Conservation (phyloP, 2,888 invertebrate species). For the Oligia fasciuncula region DNA sequence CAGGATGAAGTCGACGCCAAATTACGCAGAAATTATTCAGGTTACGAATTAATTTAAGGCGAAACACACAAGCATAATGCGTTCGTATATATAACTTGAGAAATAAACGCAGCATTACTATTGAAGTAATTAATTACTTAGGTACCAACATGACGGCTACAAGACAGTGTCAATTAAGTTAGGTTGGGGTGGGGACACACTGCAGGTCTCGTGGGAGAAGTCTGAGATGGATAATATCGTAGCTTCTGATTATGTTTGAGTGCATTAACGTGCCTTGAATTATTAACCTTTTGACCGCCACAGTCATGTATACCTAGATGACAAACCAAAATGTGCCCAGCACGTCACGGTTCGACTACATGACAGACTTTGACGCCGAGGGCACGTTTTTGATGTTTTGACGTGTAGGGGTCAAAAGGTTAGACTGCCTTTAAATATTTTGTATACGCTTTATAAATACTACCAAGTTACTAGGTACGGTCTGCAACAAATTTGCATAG, state of each 20-base stretch:
- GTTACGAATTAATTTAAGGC: conserved; percentile 52
- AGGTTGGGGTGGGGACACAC: conserved; percentile 47
- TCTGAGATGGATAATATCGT: neutral
- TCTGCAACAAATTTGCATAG: too few relatives aligned
- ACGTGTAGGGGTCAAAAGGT: too few relatives aligned
- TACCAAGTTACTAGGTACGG: neutral
- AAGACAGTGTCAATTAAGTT: conserved; percentile 74
- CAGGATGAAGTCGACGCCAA: conserved; percentile 37
- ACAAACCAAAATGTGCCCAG: too few relatives aligned
- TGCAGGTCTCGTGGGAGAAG: neutral
- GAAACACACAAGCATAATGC: conserved; percentile 44
- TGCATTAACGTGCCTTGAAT: neutral
- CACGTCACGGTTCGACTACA: too few relatives aligned
- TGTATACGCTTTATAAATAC: neutral
- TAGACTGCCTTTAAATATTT: neutral
- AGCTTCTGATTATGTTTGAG: neutral
- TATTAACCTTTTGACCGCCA: neutral
- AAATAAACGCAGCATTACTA: conserved; percentile 67
- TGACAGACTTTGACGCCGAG: too few relatives aligned
- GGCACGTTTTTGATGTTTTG: too few relatives aligned
- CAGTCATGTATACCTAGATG: too few relatives aligned
- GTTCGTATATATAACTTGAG: conserved; percentile 40
- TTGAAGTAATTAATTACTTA: conserved; percentile 78
- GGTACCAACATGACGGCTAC: conserved; percentile 71
- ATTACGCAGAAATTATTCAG: conserved; percentile 52